phyloP scores from a whole-genome alignment of 2,113 vertebrate species.

The Pipra filicauda region DNA sequence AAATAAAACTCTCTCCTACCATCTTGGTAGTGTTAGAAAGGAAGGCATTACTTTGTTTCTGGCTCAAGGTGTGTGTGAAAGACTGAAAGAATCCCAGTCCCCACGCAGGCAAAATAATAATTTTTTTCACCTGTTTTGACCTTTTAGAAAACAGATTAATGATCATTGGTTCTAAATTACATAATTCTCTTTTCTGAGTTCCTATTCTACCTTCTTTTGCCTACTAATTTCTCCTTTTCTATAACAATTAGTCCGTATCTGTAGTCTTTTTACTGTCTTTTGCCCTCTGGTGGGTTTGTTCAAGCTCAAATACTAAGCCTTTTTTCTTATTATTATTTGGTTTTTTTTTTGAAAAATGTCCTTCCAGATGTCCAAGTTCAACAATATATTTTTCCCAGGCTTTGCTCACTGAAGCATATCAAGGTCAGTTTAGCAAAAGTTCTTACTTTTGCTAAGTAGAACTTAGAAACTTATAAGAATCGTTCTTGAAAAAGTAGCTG shows the following conservation, averaged over 20 bases:
- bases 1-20: not conserved
- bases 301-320: not conserved
- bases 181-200: not conserved
- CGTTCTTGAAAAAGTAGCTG: no score
- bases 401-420: no score
- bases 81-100: not conserved
- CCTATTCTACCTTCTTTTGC: not conserved
- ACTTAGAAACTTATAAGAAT: no score
- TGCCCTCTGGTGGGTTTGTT: not conserved
- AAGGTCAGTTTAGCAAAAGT: no score
- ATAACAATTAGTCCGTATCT: not conserved
- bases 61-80: not conserved
- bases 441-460: no score
- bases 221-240: not conserved
- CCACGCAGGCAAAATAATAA: not conserved
- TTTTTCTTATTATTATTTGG: not conserved
- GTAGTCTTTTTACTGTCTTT: not conserved
- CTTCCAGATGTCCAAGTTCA: no score
- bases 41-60: not conserved
- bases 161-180: not conserved
- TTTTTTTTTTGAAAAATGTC: not conserved
- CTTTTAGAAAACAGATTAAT: not conserved
- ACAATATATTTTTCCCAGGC: no score
- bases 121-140: not conserved
- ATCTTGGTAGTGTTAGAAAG: not conserved